phyloP scores from a whole-genome alignment of 2,797 vertebrate genomes.

The Sebastes hubbsi region DNA sequence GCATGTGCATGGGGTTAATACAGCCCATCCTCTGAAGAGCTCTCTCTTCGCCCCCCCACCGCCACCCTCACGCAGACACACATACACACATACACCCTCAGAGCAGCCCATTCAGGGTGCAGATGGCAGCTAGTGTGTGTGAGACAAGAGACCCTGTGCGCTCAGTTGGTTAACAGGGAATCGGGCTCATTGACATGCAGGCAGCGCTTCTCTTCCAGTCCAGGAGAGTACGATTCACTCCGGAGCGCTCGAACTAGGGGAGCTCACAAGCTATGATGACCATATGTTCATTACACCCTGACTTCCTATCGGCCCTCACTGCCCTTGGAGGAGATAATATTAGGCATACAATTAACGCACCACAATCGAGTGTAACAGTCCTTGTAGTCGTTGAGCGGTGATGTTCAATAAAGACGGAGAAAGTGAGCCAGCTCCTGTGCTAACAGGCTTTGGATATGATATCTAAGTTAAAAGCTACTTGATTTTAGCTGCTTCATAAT shows the following conservation, averaged over 20 bases:
- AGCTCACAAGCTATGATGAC: conserved; percentile 53
- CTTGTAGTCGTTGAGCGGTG: neutral
- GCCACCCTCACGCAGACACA: conserved; percentile 1
- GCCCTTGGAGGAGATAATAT: conserved; percentile 55
- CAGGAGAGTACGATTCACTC: conserved; percentile 51
- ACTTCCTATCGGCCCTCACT: conserved; percentile 40
- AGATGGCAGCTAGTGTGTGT: conserved; percentile 78
- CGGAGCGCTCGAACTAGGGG: conserved; percentile 33
- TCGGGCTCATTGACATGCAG: conserved; percentile 78
- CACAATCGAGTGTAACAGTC: conserved; percentile 6
- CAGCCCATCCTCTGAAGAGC: conserved; percentile 63
- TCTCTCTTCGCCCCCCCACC: conserved; percentile 24
- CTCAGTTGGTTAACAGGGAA: conserved; percentile 66
- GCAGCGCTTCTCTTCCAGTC: conserved; percentile 58
- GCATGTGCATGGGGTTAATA: conserved; percentile 68
- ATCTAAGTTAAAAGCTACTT: neutral
- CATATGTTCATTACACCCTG: conserved; percentile 59
- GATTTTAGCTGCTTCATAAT: neutral
- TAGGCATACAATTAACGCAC: conserved; percentile 17
- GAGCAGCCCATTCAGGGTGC: conserved; percentile 77
- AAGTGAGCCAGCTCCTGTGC: neutral
- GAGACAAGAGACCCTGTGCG: conserved; percentile 72
- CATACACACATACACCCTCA: conserved; percentile 28
- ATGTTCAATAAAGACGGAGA: neutral
- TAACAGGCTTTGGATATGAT: neutral